Percentiles rank a stretch among this genome's conserved stretches.
Conservation (phyloP, 2,113 vertebrate genomes). For the Phocoena sinus region DNA sequence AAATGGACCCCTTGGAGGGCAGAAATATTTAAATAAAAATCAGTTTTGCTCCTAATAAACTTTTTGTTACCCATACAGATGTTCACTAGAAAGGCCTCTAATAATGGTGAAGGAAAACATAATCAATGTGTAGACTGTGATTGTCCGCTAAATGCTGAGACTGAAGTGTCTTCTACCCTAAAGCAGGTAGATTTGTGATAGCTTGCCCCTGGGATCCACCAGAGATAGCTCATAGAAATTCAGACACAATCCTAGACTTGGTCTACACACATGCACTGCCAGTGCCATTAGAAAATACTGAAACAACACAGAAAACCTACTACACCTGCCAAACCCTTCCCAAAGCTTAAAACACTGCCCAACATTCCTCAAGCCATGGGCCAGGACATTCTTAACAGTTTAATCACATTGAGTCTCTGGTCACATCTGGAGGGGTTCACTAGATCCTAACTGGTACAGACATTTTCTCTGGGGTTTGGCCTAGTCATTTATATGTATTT, state of each 20-base stretch:
- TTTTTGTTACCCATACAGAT: background rate
- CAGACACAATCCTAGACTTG: background rate
- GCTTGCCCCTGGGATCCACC: background rate
- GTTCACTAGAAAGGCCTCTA: background rate
- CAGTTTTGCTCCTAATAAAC: background rate
- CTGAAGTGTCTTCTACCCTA: background rate
- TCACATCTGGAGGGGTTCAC: background rate
- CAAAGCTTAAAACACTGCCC: background rate
- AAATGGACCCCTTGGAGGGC: background rate
- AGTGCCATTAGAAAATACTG: background rate
- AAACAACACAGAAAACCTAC: background rate
- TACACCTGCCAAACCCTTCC: background rate
- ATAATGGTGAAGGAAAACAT: background rate
- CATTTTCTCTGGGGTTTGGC: background rate
- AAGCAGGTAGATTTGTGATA: background rate
- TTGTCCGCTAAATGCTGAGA: background rate
- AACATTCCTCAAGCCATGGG: background rate
- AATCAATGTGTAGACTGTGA: background rate
- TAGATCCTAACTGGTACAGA: background rate
- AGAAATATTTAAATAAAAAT: background rate
- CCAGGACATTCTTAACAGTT: background rate
- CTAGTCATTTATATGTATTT: background rate
- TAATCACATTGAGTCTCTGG: background rate
- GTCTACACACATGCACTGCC: background rate
- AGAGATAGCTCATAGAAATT: background rate